phyloP scores from a whole-genome alignment of 2,888 invertebrate species.

The Deladenus siricidicola region DNA sequence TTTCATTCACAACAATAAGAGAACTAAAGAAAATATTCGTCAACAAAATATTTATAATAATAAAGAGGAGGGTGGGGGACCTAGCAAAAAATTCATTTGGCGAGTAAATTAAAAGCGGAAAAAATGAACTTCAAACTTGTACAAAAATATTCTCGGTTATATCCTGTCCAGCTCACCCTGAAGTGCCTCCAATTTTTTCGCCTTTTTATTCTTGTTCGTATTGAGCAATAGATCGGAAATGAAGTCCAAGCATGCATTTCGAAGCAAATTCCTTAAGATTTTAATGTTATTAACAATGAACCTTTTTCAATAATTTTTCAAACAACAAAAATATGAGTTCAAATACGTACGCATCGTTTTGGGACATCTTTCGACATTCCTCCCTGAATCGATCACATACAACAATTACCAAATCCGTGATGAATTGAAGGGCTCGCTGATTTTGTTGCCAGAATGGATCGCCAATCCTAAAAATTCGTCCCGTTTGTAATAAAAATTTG shows the following conservation, averaged over 20 bases:
- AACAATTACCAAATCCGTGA: constrained; percentile 28
- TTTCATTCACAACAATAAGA: too few species aligned
- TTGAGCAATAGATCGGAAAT: constrained; percentile 13
- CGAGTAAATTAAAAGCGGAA: too few species aligned
- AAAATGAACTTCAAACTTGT: too few species aligned
- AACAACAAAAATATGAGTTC: too few species aligned
- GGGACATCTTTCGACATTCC: background rate
- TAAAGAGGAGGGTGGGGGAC: too few species aligned
- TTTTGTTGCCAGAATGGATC: constrained; percentile 46
- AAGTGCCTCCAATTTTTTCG: background rate
- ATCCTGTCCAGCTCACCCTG: background rate
- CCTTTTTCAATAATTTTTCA: too few species aligned
- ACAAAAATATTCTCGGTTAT: too few species aligned
- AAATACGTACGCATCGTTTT: constrained; percentile 4
- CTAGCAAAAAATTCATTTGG: too few species aligned
- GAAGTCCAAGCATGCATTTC: constrained; percentile 15
- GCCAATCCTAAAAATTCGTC: constrained; percentile 21
- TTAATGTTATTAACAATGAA: background rate
- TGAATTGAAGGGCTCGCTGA: constrained; percentile 31
- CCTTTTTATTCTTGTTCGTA: background rate
- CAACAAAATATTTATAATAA: too few species aligned
- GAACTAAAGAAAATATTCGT: too few species aligned
- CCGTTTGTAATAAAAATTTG: constrained; percentile 1
- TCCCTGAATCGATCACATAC: constrained; percentile 4
- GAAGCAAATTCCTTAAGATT: constrained; percentile 14